Conservation (phyloP, 1,140 invertebrate species). For the Psix sp. region DNA sequence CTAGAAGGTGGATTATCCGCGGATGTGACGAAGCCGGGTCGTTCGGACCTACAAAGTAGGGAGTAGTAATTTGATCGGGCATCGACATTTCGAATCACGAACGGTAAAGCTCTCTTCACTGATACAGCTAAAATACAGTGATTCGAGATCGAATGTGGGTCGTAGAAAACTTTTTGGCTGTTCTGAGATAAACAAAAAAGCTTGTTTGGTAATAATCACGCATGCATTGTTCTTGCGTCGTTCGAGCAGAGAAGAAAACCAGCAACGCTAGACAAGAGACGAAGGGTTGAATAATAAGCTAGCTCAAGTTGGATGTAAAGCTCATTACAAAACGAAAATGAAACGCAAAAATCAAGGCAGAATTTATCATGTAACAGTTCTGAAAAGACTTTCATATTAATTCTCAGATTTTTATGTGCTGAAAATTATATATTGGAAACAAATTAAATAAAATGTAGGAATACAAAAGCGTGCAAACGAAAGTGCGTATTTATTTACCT, state of each 20-base stretch:
- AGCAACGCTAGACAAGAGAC: constrained; percentile 40
- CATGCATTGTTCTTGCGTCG: constrained; percentile 41
- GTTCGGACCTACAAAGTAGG: constrained; percentile 55
- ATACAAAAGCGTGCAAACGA: no score
- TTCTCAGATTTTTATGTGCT: neutral
- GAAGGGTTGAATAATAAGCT: constrained; percentile 49
- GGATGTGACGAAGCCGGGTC: constrained; percentile 60
- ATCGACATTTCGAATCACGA: constrained; percentile 50
- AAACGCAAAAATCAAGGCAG: constrained; percentile 30
- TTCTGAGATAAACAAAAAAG: constrained; percentile 39
- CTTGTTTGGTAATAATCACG: constrained; percentile 43
- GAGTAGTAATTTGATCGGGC: constrained; percentile 62
- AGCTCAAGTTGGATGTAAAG: constrained; percentile 41
- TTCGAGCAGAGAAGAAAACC: constrained; percentile 37
- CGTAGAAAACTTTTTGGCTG: constrained; percentile 10
- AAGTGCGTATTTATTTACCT: no score
- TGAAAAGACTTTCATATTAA: neutral
- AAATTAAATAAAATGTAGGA: no score
- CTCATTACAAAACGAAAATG: constrained; percentile 51
- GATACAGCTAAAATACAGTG: neutral
- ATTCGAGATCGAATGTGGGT: constrained; percentile 9
- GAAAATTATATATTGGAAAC: no score
- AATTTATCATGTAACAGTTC: constrained; percentile 23
- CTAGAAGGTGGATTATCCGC: constrained; percentile 68
- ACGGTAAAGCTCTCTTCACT: constrained; percentile 40